phyloP scores from a whole-genome alignment of 2,888 invertebrate genomes.

The Xestia xanthographa region DNA sequence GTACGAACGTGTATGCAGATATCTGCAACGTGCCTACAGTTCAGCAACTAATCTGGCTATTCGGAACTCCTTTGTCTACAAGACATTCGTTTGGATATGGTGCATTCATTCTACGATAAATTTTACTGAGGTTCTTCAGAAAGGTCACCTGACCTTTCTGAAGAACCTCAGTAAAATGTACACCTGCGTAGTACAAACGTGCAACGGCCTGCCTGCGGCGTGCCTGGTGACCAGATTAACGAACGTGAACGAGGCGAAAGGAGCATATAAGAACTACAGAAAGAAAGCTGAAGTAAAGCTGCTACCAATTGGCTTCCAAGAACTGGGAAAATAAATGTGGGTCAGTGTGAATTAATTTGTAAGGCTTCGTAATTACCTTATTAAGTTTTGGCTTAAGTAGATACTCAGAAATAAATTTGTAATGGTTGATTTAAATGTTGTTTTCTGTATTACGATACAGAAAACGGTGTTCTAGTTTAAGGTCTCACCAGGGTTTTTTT shows the following conservation, averaged over 20 bases:
- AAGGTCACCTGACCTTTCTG: too few species aligned
- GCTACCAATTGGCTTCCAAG: background rate
- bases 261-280: too few species aligned
- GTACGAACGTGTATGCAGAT: constrained; percentile 43
- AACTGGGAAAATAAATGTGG: background rate
- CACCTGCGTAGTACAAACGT: background rate
- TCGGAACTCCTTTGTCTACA: constrained; percentile 38
- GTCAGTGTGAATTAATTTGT: background rate
- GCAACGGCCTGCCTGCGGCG: background rate
- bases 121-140: background rate
- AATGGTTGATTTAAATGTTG: background rate
- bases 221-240: background rate
- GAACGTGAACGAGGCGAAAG: too few species aligned
- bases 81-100: constrained; percentile 10
- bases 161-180: too few species aligned
- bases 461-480: too few species aligned
- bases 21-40: constrained; percentile 47
- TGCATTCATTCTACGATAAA: background rate
- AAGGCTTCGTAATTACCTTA: background rate
- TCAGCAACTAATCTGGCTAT: constrained; percentile 38
- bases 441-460: too few species aligned
- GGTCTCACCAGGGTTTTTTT: background rate
- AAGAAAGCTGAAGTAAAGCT: too few species aligned
- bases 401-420: background rate
- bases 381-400: background rate